These are phyloP conservation scores for Bombus fervidus DNA, from an alignment of 1,140 invertebrate genomes.

Conservation along the genomic window DNA sequence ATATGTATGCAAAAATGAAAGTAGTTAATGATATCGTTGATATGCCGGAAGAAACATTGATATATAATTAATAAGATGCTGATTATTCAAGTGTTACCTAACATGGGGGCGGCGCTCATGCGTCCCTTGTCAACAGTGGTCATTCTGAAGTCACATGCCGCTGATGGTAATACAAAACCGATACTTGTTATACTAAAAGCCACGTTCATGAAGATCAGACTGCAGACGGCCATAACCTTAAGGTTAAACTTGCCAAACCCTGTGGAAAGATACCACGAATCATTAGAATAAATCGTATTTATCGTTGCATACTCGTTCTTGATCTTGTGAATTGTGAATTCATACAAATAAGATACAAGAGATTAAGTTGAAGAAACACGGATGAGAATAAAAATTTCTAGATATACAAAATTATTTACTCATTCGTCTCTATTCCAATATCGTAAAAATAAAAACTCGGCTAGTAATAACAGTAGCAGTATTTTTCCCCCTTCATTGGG, in stretches of 20 bases:
- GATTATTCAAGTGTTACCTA: conserved; percentile 70
- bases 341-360: not conserved
- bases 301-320: too few relatives aligned
- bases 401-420: too few relatives aligned
- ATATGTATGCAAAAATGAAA: not conserved
- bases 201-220: conserved; percentile 84
- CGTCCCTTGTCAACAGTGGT: conserved; percentile 83
- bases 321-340: not conserved
- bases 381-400: not conserved
- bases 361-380: not conserved
- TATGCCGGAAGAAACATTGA: not conserved
- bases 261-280: conserved; percentile 43
- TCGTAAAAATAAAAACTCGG: too few relatives aligned
- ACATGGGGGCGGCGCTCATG: conserved; percentile 76
- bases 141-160: conserved; percentile 84
- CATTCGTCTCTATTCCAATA: too few relatives aligned
- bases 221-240: conserved; percentile 81
- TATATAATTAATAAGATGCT: not conserved
- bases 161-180: conserved; percentile 84
- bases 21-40: not conserved
- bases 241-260: conserved; percentile 84
- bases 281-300: not conserved
- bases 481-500: too few relatives aligned
- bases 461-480: too few relatives aligned
- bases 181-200: conserved; percentile 76